Percentiles rank a stretch among this genome's conserved stretches.
These are phyloP conservation scores for Parazoanthus atlanticus DNA, from an alignment of 92 coral and sea anemone species.

Conservation along the genomic window DNA sequence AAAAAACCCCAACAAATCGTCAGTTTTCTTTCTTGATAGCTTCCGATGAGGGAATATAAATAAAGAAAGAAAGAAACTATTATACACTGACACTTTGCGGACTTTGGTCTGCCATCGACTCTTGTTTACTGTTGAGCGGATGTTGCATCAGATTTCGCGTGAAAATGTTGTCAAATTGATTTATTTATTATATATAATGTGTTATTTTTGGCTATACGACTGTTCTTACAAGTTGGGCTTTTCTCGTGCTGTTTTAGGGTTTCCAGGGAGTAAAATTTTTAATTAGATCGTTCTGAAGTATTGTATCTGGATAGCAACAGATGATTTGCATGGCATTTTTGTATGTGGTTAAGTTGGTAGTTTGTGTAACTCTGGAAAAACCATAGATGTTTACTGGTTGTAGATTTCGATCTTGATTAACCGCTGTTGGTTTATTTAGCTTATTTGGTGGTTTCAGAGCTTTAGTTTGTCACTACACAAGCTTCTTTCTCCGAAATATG, in stretches of 20 bases:
- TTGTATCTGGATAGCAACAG: background rate
- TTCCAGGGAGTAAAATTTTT: background rate
- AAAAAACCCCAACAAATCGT: background rate
- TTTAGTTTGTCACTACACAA: too few species aligned
- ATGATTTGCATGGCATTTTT: background rate
- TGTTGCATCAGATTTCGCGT: conserved; percentile 39
- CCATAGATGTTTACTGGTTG: background rate
- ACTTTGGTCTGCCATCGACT: background rate
- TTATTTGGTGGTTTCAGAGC: background rate
- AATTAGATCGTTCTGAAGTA: background rate
- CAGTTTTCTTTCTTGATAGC: background rate
- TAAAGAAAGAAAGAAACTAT: background rate
- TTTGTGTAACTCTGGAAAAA: background rate
- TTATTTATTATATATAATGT: too few species aligned
- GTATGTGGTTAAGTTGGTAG: background rate
- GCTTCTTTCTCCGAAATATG: background rate
- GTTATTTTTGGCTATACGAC: background rate
- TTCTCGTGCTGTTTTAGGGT: background rate
- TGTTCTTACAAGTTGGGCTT: background rate
- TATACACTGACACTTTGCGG: background rate
- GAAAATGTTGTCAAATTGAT: background rate
- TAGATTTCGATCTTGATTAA: background rate
- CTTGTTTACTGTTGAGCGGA: conserved; percentile 18
- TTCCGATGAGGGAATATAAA: background rate
- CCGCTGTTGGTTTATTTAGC: background rate